Conservation (phyloP, 2,113 vertebrate species). For the Corythaeola cristata region DNA sequence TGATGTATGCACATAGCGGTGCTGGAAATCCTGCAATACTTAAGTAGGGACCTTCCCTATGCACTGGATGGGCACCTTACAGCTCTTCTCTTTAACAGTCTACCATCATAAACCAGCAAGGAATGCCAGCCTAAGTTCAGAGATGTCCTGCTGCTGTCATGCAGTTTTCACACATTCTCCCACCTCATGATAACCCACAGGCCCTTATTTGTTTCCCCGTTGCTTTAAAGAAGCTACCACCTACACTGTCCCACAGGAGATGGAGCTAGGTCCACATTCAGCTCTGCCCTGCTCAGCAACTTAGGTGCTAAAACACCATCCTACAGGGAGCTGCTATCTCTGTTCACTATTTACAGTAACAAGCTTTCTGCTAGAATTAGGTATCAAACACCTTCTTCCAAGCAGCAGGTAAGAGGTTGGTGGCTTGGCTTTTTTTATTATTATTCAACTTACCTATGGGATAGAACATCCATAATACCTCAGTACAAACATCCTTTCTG, state of each 20-base stretch:
- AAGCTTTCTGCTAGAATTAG: not conserved
- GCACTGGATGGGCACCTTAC: not conserved
- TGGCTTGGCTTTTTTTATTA: not conserved
- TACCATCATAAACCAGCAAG: not conserved
- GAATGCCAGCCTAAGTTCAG: not conserved
- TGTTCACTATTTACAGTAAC: not conserved
- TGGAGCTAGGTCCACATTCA: not conserved
- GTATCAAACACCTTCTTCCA: not conserved
- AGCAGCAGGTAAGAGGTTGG: constrained; percentile 13
- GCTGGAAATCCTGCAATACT: constrained; percentile 45
- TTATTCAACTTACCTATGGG: not conserved
- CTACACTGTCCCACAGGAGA: constrained; percentile 3
- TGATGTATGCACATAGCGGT: not conserved
- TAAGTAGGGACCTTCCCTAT: not conserved
- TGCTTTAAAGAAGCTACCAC: constrained; percentile 8
- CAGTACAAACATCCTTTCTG: constrained; percentile 2
- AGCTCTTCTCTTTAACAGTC: not conserved
- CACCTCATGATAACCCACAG: not conserved
- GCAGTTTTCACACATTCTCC: not conserved
- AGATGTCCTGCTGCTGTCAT: not conserved
- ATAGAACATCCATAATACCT: constrained; percentile 35
- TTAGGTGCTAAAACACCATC: constrained; percentile 54
- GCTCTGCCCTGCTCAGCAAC: constrained; percentile 36
- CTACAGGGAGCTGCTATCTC: constrained; percentile 15
- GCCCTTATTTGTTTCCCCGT: not conserved